Conservation (phyloP, 2,113 vertebrate species). For the Lutjanus erythropterus region DNA sequence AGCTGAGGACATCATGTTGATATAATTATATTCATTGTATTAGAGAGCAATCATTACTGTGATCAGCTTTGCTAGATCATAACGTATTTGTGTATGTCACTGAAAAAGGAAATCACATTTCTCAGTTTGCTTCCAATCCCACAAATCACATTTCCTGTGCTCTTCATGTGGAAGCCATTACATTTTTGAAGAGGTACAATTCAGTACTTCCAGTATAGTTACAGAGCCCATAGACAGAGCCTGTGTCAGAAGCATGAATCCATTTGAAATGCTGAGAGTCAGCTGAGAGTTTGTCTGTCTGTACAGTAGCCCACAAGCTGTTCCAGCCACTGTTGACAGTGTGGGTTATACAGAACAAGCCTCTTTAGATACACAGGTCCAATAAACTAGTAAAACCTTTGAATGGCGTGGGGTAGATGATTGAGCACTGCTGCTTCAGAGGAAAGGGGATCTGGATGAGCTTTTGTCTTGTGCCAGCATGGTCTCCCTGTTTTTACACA, state of each 20-base stretch:
- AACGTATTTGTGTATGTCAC: neutral
- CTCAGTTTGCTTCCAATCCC: neutral
- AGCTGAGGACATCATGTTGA: neutral
- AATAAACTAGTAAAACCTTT: neutral
- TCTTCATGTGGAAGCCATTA: neutral
- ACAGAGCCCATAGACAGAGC: too few relatives aligned
- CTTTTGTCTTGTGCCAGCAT: neutral
- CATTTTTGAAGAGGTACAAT: too few relatives aligned
- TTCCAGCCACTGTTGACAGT: neutral
- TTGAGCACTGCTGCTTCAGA: neutral
- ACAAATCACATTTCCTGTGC: neutral
- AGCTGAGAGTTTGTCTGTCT: neutral
- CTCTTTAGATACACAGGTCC: neutral
- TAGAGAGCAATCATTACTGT: neutral
- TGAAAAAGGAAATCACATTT: neutral
- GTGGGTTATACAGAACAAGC: conserved; percentile 1
- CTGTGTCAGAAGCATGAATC: neutral
- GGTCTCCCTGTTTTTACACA: neutral
- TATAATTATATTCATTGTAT: neutral
- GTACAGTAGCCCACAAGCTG: neutral
- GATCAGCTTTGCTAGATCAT: neutral
- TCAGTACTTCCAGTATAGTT: too few relatives aligned
- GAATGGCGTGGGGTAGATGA: neutral
- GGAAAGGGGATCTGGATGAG: neutral
- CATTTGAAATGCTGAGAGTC: neutral